Conservation (phyloP, 92 coral and sea anemone species). For the Porites divaricata region DNA sequence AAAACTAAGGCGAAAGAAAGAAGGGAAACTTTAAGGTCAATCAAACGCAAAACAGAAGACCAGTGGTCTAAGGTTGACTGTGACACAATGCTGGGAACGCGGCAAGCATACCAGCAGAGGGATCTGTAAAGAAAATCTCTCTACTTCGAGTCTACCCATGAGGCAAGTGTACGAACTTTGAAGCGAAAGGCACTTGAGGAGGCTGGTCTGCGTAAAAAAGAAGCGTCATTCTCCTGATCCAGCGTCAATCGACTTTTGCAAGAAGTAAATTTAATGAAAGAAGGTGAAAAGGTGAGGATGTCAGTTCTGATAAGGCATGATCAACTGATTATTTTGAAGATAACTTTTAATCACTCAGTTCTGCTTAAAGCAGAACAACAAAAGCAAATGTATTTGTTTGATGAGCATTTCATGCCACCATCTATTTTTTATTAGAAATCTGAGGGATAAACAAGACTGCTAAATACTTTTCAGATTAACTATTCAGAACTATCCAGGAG, state of each 20-base stretch:
- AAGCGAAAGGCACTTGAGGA: not conserved
- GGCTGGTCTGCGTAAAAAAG: not conserved
- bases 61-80: slow-evolving; percentile 5
- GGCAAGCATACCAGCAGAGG: too few species aligned
- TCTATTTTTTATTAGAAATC: not conserved
- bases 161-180: not conserved
- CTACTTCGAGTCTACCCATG: not conserved
- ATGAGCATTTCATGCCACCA: not conserved
- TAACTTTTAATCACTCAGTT: too few species aligned
- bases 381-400: not conserved
- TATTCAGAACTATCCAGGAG: not conserved
- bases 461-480: not conserved
- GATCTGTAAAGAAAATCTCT: not conserved
- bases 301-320: not conserved
- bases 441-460: not conserved
- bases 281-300: not conserved
- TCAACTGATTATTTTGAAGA: not conserved
- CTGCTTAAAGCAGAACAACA: not conserved
- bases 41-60: not conserved
- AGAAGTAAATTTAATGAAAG: too few species aligned
- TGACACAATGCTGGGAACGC: too few species aligned
- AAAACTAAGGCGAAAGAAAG: slow-evolving; percentile 5
- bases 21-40: not conserved
- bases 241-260: not conserved
- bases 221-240: not conserved